Evolutionary conservation across 1,140 invertebrate species (phyloP).

Genomic region (Cydia amplana): DNA sequence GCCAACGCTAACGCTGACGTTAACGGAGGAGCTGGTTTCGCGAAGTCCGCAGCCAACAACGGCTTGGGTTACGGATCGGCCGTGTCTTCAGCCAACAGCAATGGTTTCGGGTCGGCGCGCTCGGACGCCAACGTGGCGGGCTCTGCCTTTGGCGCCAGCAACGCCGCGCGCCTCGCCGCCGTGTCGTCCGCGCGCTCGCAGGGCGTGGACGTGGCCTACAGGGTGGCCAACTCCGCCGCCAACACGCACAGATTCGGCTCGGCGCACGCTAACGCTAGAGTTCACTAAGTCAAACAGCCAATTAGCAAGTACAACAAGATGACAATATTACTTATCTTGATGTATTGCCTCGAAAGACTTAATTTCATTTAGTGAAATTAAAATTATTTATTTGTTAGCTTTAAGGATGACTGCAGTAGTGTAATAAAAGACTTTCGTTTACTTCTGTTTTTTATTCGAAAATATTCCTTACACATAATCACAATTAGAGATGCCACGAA

Average conservation of each 20-base stretch:
- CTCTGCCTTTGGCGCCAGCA: too few species aligned
- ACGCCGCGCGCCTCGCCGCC: too few species aligned
- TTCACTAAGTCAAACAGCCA: conserved; percentile 37
- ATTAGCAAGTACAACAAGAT: conserved; percentile 65
- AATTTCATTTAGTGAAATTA: conserved; percentile 14
- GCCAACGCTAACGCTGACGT: conserved; percentile 50
- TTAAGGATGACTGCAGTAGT: background rate
- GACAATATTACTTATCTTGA: conserved; percentile 71
- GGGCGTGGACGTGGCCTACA: too few species aligned
- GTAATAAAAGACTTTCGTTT: conserved; percentile 27
- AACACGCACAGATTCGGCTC: conserved; percentile 45
- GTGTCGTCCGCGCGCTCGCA: too few species aligned
- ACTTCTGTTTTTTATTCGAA: background rate
- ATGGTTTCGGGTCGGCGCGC: conserved; percentile 52
- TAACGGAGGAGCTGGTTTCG: conserved; percentile 50
- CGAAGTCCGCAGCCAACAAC: conserved; percentile 52
- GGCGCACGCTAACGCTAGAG: conserved; percentile 60
- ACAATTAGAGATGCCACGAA: too few species aligned
- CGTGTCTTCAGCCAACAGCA: conserved; percentile 44
- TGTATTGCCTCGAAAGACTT: conserved; percentile 39
- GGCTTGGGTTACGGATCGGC: conserved; percentile 44
- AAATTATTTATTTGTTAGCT: conserved; percentile 27
- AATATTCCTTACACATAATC: too few species aligned
- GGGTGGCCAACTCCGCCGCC: too few species aligned
- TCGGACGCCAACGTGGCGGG: too few species aligned